Evolutionary conservation across 2,888 invertebrate genomes (phyloP).

Genomic region (Lamellibrachia satsuma): DNA sequence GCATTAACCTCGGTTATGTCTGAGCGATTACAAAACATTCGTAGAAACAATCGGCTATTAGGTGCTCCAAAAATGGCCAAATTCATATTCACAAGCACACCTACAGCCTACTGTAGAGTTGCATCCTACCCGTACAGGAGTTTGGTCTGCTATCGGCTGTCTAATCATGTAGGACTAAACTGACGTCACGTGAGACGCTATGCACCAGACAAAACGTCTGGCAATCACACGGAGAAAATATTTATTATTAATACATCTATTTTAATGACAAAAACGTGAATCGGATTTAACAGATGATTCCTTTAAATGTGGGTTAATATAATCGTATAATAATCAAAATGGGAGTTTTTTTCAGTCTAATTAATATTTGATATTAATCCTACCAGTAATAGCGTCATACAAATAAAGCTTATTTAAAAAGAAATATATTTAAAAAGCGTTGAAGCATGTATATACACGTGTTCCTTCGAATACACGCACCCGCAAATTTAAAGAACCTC

Average conservation of each 20-base stretch:
- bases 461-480: background rate
- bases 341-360: background rate
- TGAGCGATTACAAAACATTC: too few relatives aligned
- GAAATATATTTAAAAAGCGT: background rate
- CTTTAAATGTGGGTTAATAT: background rate
- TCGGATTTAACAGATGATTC: background rate
- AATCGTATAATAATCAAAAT: background rate
- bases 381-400: background rate
- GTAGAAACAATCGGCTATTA: background rate
- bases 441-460: background rate
- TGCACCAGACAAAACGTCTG: background rate
- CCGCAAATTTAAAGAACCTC: background rate
- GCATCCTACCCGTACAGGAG: too few relatives aligned
- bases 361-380: background rate
- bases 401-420: background rate
- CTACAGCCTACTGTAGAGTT: background rate
- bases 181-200: background rate
- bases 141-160: background rate
- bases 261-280: background rate
- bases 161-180: background rate
- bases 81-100: background rate
- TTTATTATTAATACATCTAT: background rate
- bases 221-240: background rate
- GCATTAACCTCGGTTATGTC: too few relatives aligned
- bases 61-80: background rate